Evolutionary conservation across 1,140 invertebrate species (phyloP).

Genomic region (Pomacea maculata): DNA sequence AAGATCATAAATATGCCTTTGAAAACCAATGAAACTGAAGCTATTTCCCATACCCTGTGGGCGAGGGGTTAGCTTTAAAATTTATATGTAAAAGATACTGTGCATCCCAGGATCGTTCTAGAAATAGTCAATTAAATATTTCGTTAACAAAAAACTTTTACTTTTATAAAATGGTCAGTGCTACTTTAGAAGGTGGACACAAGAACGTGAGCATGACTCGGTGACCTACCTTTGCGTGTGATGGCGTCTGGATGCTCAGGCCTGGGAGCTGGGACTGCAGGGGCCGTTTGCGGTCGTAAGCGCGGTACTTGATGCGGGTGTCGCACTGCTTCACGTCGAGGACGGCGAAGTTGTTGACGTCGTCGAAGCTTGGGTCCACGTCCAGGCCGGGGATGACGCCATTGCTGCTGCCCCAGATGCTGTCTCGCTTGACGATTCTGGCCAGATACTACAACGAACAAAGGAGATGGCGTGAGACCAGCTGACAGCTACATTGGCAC

Average conservation of each 20-base stretch:
- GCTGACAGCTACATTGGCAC: no score
- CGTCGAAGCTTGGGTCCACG: conserved; percentile 4
- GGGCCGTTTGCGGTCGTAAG: neutral
- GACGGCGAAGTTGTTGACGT: conserved; percentile 17
- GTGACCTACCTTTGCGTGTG: neutral
- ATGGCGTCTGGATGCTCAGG: conserved; percentile 3
- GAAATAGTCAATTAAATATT: neutral
- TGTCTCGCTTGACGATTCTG: neutral
- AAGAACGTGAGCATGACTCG: neutral
- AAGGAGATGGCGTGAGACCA: no score
- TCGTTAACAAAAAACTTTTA: neutral
- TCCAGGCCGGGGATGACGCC: conserved; percentile 7
- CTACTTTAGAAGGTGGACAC: neutral
- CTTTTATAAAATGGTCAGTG: neutral
- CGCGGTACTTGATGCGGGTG: conserved; percentile 20
- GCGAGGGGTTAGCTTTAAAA: neutral
- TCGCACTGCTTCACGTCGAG: conserved; percentile 2
- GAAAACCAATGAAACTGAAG: no score
- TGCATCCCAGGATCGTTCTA: neutral
- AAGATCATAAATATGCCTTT: neutral
- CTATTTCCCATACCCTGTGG: no score
- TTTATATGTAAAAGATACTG: neutral
- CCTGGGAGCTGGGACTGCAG: conserved; percentile 1
- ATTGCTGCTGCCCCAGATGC: conserved; percentile 8
- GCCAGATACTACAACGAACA: neutral